These are phyloP conservation scores for Sabatieria punctata DNA, from an alignment of 2,888 invertebrate genomes.

Conservation along the genomic window DNA sequence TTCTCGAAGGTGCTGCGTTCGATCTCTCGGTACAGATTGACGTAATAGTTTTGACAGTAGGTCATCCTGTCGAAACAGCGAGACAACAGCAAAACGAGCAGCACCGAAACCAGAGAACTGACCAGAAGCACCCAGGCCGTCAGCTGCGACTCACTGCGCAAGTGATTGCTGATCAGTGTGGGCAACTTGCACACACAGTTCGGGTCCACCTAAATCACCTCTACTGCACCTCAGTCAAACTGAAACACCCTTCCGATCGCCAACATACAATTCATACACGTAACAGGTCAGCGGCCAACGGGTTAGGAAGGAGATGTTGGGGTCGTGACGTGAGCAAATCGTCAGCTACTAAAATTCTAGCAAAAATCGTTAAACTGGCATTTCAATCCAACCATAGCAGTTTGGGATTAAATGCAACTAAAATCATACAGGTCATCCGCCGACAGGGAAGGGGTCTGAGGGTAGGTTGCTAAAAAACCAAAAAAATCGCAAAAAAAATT, in stretches of 20 bases:
- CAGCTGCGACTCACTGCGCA: neutral
- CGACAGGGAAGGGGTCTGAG: neutral
- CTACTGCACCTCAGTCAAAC: neutral
- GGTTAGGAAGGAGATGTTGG: no score
- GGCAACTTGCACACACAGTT: slow-evolving; percentile 1
- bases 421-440: neutral
- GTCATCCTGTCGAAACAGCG: neutral
- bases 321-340: no score
- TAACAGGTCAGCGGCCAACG: no score
- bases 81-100: neutral
- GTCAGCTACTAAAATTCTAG: no score
- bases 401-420: neutral
- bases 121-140: neutral
- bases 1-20: neutral
- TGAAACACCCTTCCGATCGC: no score
- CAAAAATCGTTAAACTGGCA: no score
- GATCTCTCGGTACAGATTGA: neutral
- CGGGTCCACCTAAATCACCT: neutral
- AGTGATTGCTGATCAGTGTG: neutral
- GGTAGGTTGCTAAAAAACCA: neutral
- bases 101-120: neutral
- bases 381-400: neutral
- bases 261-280: no score
- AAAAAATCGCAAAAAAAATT: neutral
- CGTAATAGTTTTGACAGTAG: neutral